Evolutionary conservation across 2,888 invertebrate species (phyloP).

Genomic region (Sinotaia quadrata): DNA sequence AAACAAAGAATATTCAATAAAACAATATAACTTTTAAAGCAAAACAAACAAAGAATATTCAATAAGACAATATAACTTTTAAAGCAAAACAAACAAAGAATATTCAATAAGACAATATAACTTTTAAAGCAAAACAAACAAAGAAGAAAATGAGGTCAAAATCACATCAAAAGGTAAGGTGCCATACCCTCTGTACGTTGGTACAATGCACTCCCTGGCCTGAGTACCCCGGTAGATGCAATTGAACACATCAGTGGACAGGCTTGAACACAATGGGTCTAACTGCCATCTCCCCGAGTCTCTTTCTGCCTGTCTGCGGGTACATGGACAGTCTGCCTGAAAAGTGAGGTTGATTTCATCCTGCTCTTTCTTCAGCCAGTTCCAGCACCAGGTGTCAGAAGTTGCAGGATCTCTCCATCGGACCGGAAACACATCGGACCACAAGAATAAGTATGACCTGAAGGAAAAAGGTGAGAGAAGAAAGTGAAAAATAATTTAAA

Average conservation of each 20-base stretch:
- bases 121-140: too few species aligned
- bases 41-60: too few species aligned
- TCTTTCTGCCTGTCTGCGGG: conserved; percentile 47
- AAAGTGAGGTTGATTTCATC: neutral
- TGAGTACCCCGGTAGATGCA: conserved; percentile 34
- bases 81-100: too few species aligned
- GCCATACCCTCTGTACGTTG: conserved; percentile 34
- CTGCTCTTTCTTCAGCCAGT: conserved; percentile 45
- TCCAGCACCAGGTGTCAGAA: conserved; percentile 49
- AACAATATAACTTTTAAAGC: too few species aligned
- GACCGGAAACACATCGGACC: conserved; percentile 63
- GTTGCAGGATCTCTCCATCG: conserved; percentile 34
- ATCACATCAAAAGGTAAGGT: too few species aligned
- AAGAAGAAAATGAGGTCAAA: too few species aligned
- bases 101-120: too few species aligned
- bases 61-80: too few species aligned
- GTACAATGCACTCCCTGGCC: conserved; percentile 34
- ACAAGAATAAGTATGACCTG: conserved; percentile 41
- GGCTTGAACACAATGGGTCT: conserved; percentile 54
- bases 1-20: too few species aligned
- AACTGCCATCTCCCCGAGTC: conserved; percentile 55
- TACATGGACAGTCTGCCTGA: conserved; percentile 52
- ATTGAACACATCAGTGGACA: conserved; percentile 20
- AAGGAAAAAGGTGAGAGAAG: neutral
- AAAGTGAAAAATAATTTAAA: neutral